These are phyloP conservation scores for Glomeris maerens DNA, from an alignment of 1,140 invertebrate genomes.

Conservation along the genomic window DNA sequence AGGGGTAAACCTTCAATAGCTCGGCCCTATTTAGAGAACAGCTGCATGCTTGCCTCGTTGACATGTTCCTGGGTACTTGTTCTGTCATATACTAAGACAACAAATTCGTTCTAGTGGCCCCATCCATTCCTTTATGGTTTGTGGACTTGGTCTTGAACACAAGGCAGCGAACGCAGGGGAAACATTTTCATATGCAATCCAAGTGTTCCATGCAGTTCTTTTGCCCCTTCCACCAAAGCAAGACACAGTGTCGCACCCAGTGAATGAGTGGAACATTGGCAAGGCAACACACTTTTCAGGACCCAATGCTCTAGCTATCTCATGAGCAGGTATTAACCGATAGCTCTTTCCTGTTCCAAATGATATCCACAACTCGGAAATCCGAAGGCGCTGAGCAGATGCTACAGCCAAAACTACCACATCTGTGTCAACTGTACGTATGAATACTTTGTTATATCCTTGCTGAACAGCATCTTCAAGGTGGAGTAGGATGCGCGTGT, in stretches of 20 bases:
- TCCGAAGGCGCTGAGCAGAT: constrained; percentile 7
- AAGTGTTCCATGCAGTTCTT: constrained; percentile 19
- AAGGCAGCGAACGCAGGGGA: too few species aligned
- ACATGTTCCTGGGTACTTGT: too few species aligned
- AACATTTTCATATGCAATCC: too few species aligned
- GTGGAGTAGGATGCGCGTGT: constrained; percentile 20
- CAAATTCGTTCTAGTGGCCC: too few species aligned
- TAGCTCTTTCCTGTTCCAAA: constrained; percentile 16
- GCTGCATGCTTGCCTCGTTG: too few species aligned
- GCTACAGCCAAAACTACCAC: constrained; percentile 19
- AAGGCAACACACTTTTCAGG: constrained; percentile 6
- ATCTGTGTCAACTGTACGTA: constrained; percentile 21
- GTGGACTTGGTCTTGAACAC: too few species aligned
- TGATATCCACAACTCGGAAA: constrained; percentile 9
- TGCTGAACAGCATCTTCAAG: constrained; percentile 11
- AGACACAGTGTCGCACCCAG: constrained; percentile 22
- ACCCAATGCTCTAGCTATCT: constrained; percentile 3
- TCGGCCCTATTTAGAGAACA: too few species aligned
- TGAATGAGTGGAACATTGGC: constrained; percentile 18
- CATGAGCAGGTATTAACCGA: constrained; percentile 9
- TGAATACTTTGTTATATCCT: constrained; percentile 12
- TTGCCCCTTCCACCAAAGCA: constrained; percentile 19
- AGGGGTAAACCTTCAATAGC: too few species aligned
- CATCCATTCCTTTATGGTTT: too few species aligned
- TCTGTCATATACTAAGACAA: too few species aligned